Evolutionary conservation across 92 coral and sea anemone species (phyloP).

Genomic region (Phymanthus crucifer): DNA sequence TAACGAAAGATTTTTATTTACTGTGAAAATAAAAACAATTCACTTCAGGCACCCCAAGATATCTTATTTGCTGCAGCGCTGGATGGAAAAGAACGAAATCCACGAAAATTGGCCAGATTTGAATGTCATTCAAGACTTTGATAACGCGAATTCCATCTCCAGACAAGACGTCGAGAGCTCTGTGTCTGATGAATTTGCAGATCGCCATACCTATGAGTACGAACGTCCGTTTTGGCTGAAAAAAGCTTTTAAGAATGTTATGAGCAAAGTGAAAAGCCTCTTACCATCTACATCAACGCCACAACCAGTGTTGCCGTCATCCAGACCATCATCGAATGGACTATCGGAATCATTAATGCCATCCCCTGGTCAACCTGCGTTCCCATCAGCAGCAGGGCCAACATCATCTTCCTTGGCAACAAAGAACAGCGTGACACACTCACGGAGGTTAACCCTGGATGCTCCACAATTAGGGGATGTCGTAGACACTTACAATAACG

Average conservation of each 20-base stretch:
- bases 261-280: not conserved
- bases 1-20: too few species aligned
- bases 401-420: too few species aligned
- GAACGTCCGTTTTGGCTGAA: not conserved
- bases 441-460: too few species aligned
- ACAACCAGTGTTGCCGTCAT: not conserved
- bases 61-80: not conserved
- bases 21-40: too few species aligned
- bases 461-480: too few species aligned
- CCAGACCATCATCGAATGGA: not conserved
- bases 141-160: not conserved
- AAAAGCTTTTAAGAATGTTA: not conserved
- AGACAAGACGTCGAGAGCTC: not conserved
- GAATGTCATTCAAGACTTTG: not conserved
- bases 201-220: not conserved
- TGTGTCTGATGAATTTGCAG: not conserved
- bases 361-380: too few species aligned
- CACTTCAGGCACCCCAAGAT: not conserved
- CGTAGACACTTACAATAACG: too few species aligned
- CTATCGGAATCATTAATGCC: not conserved
- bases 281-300: not conserved
- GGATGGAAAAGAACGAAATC: not conserved
- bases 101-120: constrained; percentile 4
- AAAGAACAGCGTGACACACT: too few species aligned
- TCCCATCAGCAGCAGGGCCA: not conserved